phyloP scores from a whole-genome alignment of 2,113 vertebrate species.

The Argyrosomus japonicus region DNA sequence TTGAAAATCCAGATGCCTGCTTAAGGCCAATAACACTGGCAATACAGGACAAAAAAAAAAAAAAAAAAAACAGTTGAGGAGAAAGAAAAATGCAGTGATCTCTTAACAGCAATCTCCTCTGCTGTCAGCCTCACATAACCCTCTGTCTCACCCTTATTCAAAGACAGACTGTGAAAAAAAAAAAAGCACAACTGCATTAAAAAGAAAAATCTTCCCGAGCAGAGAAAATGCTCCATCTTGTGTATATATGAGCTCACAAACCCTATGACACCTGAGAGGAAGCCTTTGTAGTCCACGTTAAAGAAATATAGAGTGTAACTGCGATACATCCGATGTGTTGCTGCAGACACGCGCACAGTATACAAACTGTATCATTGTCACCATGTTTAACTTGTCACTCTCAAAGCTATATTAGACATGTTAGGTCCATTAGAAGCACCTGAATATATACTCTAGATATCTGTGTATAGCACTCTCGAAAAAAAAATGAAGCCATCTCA shows the following conservation, averaged over 20 bases:
- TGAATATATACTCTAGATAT: conserved; percentile 48
- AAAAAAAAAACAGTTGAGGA: conserved; percentile 49
- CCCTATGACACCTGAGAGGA: conserved; percentile 58
- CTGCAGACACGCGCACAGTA: conserved; percentile 7
- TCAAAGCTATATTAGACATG: conserved; percentile 42
- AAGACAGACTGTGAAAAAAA: conserved; percentile 46
- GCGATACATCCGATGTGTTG: conserved; percentile 17
- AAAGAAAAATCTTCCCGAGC: conserved; percentile 59
- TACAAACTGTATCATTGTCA: conserved; percentile 36
- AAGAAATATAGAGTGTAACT: conserved; percentile 12
- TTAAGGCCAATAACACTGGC: conserved; percentile 72
- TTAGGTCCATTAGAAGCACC: conserved; percentile 43
- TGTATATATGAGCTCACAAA: conserved; percentile 58
- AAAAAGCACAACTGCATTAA: conserved; percentile 54
- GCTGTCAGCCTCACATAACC: conserved; percentile 74
- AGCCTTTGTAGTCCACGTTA: conserved; percentile 43
- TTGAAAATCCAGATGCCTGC: conserved; percentile 72
- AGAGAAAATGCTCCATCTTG: conserved; percentile 55
- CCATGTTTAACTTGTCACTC: conserved; percentile 54
- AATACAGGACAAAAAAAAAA: conserved; percentile 46
- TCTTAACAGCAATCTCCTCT: conserved; percentile 78
- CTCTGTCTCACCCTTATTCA: conserved; percentile 72
- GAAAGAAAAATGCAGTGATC: conserved; percentile 73
- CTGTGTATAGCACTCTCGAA: conserved; percentile 46
- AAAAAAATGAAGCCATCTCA: conserved; percentile 61